phyloP scores from a whole-genome alignment of 2,113 vertebrate species.

The Tyrannus savana region DNA sequence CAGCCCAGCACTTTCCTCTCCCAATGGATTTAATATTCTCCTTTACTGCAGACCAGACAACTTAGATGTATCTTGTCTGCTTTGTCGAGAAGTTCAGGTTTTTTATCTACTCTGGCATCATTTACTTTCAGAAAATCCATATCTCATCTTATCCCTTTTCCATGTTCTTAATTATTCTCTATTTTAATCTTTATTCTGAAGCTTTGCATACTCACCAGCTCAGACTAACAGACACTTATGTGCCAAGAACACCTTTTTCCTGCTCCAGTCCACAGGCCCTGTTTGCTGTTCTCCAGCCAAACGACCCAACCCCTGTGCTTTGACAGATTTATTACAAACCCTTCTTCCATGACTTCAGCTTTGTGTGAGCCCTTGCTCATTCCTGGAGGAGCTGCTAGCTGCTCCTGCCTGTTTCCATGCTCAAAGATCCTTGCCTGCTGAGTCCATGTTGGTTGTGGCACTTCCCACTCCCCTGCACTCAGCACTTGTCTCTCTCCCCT shows the following conservation, averaged over 20 bases:
- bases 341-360: background rate
- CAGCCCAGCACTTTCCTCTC: background rate
- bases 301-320: background rate
- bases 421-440: background rate
- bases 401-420: background rate
- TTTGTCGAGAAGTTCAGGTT: background rate
- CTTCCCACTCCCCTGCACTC: background rate
- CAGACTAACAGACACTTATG: background rate
- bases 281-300: slow-evolving; percentile 4
- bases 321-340: slow-evolving; percentile 23
- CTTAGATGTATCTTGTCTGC: background rate
- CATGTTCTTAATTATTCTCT: slow-evolving; percentile 21
- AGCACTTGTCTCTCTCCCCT: background rate
- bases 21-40: background rate
- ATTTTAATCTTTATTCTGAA: slow-evolving; percentile 43
- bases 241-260: background rate
- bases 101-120: slow-evolving; percentile 21
- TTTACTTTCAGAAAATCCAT: background rate
- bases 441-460: background rate
- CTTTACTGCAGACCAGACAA: background rate
- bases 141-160: slow-evolving; percentile 2
- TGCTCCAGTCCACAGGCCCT: background rate
- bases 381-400: background rate
- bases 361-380: background rate
- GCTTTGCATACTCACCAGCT: slow-evolving; percentile 17